Conservation (phyloP, 1,140 invertebrate genomes). For the Drosophila eugracilis region DNA sequence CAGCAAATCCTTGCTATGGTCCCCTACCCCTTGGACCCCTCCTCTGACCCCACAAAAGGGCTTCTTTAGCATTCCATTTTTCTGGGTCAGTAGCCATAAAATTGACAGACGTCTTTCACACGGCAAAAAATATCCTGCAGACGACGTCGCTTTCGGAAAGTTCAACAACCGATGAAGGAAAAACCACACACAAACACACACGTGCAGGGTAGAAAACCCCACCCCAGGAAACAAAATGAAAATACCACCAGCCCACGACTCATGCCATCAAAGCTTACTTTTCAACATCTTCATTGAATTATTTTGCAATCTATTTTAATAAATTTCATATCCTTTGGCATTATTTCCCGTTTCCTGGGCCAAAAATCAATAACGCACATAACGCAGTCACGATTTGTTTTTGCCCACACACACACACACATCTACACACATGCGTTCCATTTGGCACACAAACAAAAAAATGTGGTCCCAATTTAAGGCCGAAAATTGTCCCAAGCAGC, state of each 20-base stretch:
- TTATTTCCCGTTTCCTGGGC: slow-evolving; percentile 59
- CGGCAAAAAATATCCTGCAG: slow-evolving; percentile 30
- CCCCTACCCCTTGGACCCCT: no score
- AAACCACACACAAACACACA: slow-evolving; percentile 12
- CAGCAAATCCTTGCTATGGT: slow-evolving; percentile 1
- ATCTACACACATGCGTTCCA: slow-evolving; percentile 16
- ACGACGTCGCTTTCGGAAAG: slow-evolving; percentile 34
- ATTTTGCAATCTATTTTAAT: slow-evolving; percentile 80
- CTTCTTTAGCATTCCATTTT: slow-evolving; percentile 66
- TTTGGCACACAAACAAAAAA: slow-evolving; percentile 37
- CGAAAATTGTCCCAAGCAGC: slow-evolving; percentile 42
- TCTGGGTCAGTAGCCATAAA: slow-evolving; percentile 74
- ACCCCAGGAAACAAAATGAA: not conserved
- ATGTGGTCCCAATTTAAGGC: slow-evolving; percentile 45
- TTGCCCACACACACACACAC: slow-evolving; percentile 16
- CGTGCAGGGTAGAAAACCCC: not conserved
- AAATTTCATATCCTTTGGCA: slow-evolving; percentile 70
- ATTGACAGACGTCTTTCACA: slow-evolving; percentile 56
- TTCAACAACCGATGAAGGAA: slow-evolving; percentile 66
- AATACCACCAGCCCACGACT: not conserved
- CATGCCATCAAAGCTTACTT: slow-evolving; percentile 10
- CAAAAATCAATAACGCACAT: slow-evolving; percentile 76
- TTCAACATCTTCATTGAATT: slow-evolving; percentile 70
- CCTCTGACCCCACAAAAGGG: slow-evolving; percentile 27
- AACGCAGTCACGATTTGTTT: slow-evolving; percentile 60